Conservation (phyloP, 2,888 invertebrate species). For the Diarsia mendica region DNA sequence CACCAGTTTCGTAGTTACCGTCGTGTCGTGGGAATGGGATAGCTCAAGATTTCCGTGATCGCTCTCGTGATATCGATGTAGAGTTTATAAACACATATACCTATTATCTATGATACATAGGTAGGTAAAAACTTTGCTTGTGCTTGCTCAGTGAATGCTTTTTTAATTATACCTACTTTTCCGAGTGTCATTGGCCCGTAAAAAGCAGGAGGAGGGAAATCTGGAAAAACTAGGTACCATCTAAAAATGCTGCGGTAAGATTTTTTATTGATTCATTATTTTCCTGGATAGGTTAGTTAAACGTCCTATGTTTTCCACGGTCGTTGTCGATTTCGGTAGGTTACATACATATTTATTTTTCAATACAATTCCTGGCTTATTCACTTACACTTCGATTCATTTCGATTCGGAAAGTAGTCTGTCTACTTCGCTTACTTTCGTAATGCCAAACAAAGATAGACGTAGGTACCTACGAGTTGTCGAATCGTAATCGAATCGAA, state of each 20-base stretch:
- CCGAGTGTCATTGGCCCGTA: not conserved
- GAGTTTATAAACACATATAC: not conserved
- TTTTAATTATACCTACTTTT: not conserved
- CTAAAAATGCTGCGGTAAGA: conserved; percentile 53
- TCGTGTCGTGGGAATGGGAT: conserved; percentile 22
- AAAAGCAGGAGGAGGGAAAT: not conserved
- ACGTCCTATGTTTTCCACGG: no score
- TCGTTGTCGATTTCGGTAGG: no score
- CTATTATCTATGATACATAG: no score
- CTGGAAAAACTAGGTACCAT: not conserved
- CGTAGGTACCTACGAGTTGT: no score
- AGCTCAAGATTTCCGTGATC: not conserved
- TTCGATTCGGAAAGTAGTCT: no score
- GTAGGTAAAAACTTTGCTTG: not conserved
- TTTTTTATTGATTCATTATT: not conserved
- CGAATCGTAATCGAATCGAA: no score
- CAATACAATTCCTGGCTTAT: not conserved
- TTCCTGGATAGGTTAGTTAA: not conserved
- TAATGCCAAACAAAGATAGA: no score
- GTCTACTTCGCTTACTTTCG: no score
- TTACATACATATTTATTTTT: not conserved
- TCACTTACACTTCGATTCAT: no score
- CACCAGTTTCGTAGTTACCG: conserved; percentile 24
- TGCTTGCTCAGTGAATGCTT: conserved; percentile 14
- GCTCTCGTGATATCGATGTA: not conserved